Base-by-base conservation (phyloP, 2,113 vertebrate species). In the Sinocyclocheilus anophthalmus region DNA sequence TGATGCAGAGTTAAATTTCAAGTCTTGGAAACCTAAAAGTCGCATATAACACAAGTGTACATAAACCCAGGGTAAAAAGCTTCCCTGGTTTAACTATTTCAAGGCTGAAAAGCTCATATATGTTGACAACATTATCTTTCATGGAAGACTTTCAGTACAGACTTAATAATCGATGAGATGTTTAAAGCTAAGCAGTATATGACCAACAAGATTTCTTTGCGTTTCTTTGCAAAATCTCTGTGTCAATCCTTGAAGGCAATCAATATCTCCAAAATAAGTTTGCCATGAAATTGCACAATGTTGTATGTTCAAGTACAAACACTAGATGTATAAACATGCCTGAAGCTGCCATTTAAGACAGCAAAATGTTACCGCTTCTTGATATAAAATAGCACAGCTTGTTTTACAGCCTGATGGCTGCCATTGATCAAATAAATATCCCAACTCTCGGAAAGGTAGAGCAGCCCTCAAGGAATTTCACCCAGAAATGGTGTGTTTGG, bases 361-460 rank as follows among this genome's bases (percentile, higher is more conserved):
- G 30, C 42, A 57, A 76, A 67, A 76, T 75, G 39, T 33, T 20
- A 45, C 10, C 4, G 45, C 24, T 50, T 67, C 16, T 22, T 22
- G 73, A 63, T 72, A 82, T 87, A 84, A 85, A 72, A 86, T 39
- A 84, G 87, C 70, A 30, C 37, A 50, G 57, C 61, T 42, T 81
- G 86, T 81, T 87, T 89, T 86, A 81, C 50, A 20, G n/a, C 85
- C 73, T 22, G n/a, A 85, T 50, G 81, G 75, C 85, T 83, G 70
- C 79, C 42, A 80, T 72, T 22, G 76, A 83, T 85, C 84, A 87
- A 80, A 85, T 83, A 83, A 89, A 85, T 89, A 85, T 76, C 84
- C 75, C 57, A 72, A 85, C 83, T 82, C 81, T 48, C 78, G 22
- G 83, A 85, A 83, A 8, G 24, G 63, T 86, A 20, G 33, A 76